Evolutionary conservation across 2,888 invertebrate genomes (phyloP).

Genomic region (Rhamnusium bicolor): DNA sequence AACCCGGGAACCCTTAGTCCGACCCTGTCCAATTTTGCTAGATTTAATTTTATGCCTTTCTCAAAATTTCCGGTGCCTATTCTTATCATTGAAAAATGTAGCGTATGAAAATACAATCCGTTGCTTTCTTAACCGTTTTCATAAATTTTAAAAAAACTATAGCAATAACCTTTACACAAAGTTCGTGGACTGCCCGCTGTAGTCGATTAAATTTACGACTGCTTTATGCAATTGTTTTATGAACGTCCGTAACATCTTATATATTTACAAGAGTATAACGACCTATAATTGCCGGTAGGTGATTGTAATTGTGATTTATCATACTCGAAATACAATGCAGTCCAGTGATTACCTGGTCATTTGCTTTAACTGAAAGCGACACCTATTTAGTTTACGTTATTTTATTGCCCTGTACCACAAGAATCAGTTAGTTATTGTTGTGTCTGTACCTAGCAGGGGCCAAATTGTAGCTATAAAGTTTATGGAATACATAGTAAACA

Average conservation of each 20-base stretch:
- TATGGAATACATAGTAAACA: neutral
- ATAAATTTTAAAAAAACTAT: neutral
- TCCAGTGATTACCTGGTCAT: slow-evolving; percentile 9
- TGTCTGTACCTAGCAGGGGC: neutral
- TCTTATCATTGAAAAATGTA: too few relatives aligned
- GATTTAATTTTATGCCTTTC: too few relatives aligned
- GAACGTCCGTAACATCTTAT: neutral
- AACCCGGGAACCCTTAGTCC: too few relatives aligned
- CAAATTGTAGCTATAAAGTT: slow-evolving; percentile 1
- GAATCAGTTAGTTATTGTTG: too few relatives aligned
- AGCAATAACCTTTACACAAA: neutral
- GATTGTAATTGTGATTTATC: slow-evolving; percentile 28
- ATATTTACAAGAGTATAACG: neutral
- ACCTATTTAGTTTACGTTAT: neutral
- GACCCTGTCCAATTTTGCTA: too few relatives aligned
- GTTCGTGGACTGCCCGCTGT: neutral
- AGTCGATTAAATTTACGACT: neutral
- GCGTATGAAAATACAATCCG: too few relatives aligned
- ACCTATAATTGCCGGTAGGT: slow-evolving; percentile 2
- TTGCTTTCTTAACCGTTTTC: too few relatives aligned
- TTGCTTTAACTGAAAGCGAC: slow-evolving; percentile 21
- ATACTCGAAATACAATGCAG: slow-evolving; percentile 24
- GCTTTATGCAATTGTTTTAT: slow-evolving; percentile 3
- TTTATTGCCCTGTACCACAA: neutral
- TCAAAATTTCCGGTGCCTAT: too few relatives aligned